Conservation (phyloP, 2,797 vertebrate genomes). For the Amblyraja radiata region DNA sequence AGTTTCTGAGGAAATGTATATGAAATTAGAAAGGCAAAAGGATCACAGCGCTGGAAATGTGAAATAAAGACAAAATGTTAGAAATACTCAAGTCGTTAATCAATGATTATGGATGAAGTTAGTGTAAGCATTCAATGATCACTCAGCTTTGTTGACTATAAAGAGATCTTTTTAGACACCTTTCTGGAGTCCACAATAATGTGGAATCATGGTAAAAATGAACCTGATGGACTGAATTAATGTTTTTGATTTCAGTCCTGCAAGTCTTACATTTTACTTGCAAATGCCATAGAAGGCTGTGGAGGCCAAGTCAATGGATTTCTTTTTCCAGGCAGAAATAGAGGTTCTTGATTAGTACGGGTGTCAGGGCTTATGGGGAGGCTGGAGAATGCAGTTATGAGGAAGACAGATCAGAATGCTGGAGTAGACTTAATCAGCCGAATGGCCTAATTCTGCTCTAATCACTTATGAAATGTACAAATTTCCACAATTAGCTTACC, state of each 20-base stretch:
- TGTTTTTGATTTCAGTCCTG: not conserved
- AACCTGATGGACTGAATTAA: not conserved
- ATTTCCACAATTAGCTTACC: constrained; percentile 54
- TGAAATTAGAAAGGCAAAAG: not conserved
- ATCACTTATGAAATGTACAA: no score
- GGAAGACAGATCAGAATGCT: no score
- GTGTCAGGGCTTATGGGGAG: no score
- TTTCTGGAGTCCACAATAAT: not conserved
- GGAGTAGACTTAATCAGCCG: no score
- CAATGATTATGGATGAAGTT: not conserved
- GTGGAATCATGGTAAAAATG: not conserved
- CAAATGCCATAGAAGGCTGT: not conserved
- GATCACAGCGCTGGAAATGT: no score
- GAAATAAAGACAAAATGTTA: no score
- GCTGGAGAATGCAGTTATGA: no score
- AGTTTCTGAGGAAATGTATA: not conserved
- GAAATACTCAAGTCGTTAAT: no score
- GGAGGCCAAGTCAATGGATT: no score
- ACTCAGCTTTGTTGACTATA: not conserved
- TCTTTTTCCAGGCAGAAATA: no score
- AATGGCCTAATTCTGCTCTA: no score
- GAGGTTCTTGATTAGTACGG: no score
- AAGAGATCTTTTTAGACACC: not conserved
- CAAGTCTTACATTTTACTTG: not conserved
- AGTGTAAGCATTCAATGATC: not conserved